phyloP scores from a whole-genome alignment of 1,140 invertebrate genomes.

The Macrocentrus cingulum region DNA sequence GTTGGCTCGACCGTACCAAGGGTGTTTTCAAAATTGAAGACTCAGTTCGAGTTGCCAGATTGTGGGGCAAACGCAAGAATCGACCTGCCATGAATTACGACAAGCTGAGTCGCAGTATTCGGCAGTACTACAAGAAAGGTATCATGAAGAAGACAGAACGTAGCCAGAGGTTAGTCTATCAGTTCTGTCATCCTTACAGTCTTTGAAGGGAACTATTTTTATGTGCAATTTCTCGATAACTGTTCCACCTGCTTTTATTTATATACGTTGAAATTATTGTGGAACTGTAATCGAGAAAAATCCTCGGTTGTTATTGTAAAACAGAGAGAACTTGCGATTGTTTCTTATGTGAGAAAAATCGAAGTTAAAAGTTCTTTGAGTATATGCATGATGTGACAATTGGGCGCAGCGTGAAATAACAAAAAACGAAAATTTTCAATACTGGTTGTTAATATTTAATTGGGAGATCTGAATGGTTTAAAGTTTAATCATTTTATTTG shows the following conservation, averaged over 20 bases:
- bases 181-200: slow-evolving; percentile 95
- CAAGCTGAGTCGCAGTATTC: slow-evolving; percentile 94
- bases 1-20: slow-evolving; percentile 92
- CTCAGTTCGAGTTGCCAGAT: slow-evolving; percentile 89
- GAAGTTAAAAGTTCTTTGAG: slow-evolving; percentile 1
- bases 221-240: slow-evolving; percentile 27
- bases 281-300: slow-evolving; percentile 28
- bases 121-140: slow-evolving; percentile 99
- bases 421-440: slow-evolving; percentile 30
- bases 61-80: slow-evolving; percentile 98
- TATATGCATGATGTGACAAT: slow-evolving; percentile 12
- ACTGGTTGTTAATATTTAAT: not conserved
- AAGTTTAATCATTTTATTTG: not conserved
- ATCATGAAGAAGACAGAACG: slow-evolving; percentile 99
- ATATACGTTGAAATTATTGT: not conserved
- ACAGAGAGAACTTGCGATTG: slow-evolving; percentile 30
- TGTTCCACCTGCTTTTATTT: slow-evolving; percentile 16
- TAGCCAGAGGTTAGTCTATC: slow-evolving; percentile 97
- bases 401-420: slow-evolving; percentile 8
- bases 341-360: slow-evolving; percentile 26
- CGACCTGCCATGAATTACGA: slow-evolving; percentile 99
- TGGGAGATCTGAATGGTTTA: not conserved
- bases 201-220: slow-evolving; percentile 62
- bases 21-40: slow-evolving; percentile 99
- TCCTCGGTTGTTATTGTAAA: not conserved